Evolutionary conservation across 2,113 vertebrate species (phyloP).

Genomic region (Grammomys dolichurus): DNA sequence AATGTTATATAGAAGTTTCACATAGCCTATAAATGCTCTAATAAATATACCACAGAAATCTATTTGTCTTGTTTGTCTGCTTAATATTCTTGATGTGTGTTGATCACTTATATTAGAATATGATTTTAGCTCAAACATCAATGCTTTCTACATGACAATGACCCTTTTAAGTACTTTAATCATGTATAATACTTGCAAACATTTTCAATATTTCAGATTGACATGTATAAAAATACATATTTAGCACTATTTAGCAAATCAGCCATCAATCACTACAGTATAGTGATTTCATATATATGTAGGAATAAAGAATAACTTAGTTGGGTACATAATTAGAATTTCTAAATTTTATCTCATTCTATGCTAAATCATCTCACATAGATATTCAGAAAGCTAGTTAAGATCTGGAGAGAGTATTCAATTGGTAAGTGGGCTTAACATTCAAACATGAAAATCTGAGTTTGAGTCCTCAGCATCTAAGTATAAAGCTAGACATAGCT

Average conservation of each 20-base stretch:
- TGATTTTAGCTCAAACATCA: neutral
- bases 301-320: neutral
- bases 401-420: neutral
- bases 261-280: neutral
- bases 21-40: neutral
- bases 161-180: neutral
- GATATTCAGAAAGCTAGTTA: neutral
- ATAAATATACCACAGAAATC: neutral
- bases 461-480: neutral
- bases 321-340: neutral
- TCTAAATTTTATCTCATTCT: neutral
- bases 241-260: neutral
- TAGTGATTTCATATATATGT: neutral
- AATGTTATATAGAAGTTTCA: neutral
- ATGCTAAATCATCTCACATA: neutral
- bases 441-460: neutral
- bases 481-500: neutral
- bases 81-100: neutral
- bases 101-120: neutral
- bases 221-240: neutral
- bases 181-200: neutral
- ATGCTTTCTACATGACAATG: neutral
- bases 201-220: neutral
- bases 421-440: neutral
- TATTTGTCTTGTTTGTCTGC: neutral